Percentiles rank a stretch among this genome's conserved stretches.
These are phyloP conservation scores for Dynastes tityus DNA, from an alignment of 2,888 invertebrate species.

Conservation along the genomic window DNA sequence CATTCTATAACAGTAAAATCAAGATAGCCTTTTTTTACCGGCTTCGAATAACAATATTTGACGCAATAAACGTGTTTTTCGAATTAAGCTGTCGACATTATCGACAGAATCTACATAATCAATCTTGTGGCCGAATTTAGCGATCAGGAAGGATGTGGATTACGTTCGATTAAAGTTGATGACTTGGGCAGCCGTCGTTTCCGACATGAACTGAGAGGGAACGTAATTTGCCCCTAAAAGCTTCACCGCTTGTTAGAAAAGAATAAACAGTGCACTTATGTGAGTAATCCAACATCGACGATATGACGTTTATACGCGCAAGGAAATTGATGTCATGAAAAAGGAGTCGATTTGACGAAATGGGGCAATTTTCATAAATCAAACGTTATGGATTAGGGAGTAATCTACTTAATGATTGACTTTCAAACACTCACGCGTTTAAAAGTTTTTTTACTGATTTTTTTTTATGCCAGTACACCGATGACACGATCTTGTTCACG, in stretches of 20 bases:
- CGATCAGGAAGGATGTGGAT: conserved; percentile 11
- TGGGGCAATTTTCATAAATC: too few relatives aligned
- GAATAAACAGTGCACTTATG: conserved; percentile 13
- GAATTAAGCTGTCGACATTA: conserved; percentile 27
- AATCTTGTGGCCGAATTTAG: conserved; percentile 24
- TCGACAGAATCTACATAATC: conserved; percentile 16
- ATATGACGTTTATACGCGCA: background rate
- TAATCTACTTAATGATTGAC: too few relatives aligned
- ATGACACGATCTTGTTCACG: too few relatives aligned
- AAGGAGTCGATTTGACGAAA: too few relatives aligned
- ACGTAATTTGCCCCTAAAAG: conserved; percentile 8
- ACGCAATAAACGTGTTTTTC: background rate
- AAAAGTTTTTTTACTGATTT: too few relatives aligned
- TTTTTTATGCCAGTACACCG: too few relatives aligned
- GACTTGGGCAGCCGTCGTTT: conserved; percentile 7
- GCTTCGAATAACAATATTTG: background rate
- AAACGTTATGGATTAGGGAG: too few relatives aligned
- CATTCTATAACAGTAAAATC: background rate
- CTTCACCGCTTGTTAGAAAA: background rate
- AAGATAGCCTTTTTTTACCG: background rate
- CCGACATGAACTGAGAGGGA: conserved; percentile 3
- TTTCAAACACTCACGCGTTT: too few relatives aligned
- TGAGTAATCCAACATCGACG: too few relatives aligned
- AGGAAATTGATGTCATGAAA: background rate
- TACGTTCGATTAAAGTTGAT: background rate